A percentile compares a stretch with the other conserved stretches of the same genome.
These are phyloP conservation scores for Diglossa cyanea DNA, from an alignment of 2,797 vertebrate genomes.

Conservation along the genomic window DNA sequence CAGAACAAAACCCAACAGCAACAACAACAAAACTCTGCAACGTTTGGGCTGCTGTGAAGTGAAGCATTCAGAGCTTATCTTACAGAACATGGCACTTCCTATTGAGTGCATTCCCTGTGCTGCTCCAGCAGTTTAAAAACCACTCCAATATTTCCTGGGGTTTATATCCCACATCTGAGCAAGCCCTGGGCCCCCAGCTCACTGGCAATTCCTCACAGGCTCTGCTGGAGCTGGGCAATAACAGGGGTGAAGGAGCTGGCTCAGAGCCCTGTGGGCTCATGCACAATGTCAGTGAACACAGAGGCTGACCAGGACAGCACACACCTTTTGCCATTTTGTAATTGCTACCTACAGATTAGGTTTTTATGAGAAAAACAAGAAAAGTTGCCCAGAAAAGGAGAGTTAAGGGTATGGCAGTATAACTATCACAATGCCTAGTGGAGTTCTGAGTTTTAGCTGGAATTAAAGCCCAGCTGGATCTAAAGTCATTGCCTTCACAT, in stretches of 20 bases:
- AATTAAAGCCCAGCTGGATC: background rate
- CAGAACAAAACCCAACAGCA: background rate
- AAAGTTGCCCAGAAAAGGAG: background rate
- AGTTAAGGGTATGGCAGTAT: background rate
- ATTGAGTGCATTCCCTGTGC: background rate
- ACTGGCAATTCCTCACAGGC: background rate
- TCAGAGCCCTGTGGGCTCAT: background rate
- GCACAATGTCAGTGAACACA: background rate
- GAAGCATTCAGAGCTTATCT: background rate
- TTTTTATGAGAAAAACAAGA: background rate
- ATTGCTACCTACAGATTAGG: background rate
- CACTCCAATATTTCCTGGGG: background rate
- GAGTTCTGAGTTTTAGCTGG: background rate
- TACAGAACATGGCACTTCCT: background rate
- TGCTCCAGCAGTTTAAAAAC: background rate
- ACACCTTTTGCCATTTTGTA: background rate
- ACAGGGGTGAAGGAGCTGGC: fast-evolving
- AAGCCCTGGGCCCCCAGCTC: background rate
- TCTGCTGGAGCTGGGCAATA: background rate
- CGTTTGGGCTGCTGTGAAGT: background rate
- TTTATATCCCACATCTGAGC: background rate
- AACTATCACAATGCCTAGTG: background rate
- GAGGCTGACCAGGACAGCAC: background rate
- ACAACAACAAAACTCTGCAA: background rate
- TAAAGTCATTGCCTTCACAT: background rate